These are phyloP conservation scores for Fragum whitleyi DNA, from an alignment of 2,888 invertebrate genomes.

Conservation along the genomic window DNA sequence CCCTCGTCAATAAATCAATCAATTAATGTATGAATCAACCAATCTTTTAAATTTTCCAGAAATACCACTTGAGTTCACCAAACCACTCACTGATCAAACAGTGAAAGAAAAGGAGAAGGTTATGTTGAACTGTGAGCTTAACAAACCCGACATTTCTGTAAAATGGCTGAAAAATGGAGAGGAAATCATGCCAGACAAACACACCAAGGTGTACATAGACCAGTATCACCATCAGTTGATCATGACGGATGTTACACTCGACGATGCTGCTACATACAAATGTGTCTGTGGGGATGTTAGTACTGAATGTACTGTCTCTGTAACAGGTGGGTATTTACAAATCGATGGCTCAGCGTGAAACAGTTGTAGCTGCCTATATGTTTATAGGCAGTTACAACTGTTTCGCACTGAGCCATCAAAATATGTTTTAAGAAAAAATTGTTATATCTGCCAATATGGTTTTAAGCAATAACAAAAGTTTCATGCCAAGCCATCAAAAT, in stretches of 20 bases:
- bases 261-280: conserved; percentile 80
- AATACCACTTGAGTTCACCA: conserved; percentile 74
- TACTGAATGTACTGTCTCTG: conserved; percentile 77
- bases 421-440: too few relatives aligned
- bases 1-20: too few relatives aligned
- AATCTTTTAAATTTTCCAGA: conserved; percentile 83
- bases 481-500: too few relatives aligned
- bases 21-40: too few relatives aligned
- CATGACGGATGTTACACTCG: conserved; percentile 75
- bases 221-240: conserved; percentile 84
- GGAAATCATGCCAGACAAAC: conserved; percentile 93
- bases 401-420: too few relatives aligned
- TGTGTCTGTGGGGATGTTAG: conserved; percentile 75
- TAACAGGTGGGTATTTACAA: conserved; percentile 76
- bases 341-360: too few relatives aligned
- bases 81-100: conserved; percentile 70
- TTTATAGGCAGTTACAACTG: too few relatives aligned
- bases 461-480: too few relatives aligned
- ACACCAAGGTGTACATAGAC: conserved; percentile 93
- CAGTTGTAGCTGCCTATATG: too few relatives aligned
- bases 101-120: conserved; percentile 86
- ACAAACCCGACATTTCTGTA: conserved; percentile 86
- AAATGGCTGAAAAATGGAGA: conserved; percentile 93
- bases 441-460: too few relatives aligned
- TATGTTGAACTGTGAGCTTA: conserved; percentile 76